Evolutionary conservation across 1,140 invertebrate species (phyloP).

Genomic region (Drosophila setifemur): DNA sequence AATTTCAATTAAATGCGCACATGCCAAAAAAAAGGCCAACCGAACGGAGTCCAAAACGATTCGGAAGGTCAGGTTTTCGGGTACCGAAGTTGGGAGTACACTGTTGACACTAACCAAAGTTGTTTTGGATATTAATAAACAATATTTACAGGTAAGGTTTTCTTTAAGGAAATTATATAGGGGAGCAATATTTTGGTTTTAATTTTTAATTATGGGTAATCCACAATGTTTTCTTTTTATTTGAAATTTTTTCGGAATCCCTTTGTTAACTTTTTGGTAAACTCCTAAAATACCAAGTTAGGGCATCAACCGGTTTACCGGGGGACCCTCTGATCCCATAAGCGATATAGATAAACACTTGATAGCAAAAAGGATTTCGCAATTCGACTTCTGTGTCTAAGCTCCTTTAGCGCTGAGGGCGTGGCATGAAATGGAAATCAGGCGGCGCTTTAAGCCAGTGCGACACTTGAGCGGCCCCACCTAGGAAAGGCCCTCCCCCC

Average conservation of each 20-base stretch:
- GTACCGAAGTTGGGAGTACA: not conserved
- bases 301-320: not conserved
- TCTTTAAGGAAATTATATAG: no score
- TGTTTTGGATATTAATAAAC: not conserved
- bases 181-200: no score
- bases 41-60: conserved; percentile 26
- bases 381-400: conserved; percentile 45
- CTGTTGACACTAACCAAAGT: not conserved
- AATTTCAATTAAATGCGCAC: conserved; percentile 80
- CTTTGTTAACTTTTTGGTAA: not conserved
- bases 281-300: conserved; percentile 31
- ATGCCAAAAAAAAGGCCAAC: conserved; percentile 62
- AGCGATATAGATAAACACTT: conserved; percentile 78
- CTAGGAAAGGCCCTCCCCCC: not conserved
- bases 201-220: no score
- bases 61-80: conserved; percentile 3
- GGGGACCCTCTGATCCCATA: conserved; percentile 19
- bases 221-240: no score
- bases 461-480: conserved; percentile 27
- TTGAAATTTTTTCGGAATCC: not conserved
- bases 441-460: conserved; percentile 42
- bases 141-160: no score
- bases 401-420: conserved; percentile 47
- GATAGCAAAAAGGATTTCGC: conserved; percentile 65
- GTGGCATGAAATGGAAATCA: conserved; percentile 67